A percentile compares a stretch with the other conserved stretches of the same genome.
Evolutionary conservation across 2,888 invertebrate genomes (phyloP).

Genomic region (Caenorhabditis parvicauda): DNA sequence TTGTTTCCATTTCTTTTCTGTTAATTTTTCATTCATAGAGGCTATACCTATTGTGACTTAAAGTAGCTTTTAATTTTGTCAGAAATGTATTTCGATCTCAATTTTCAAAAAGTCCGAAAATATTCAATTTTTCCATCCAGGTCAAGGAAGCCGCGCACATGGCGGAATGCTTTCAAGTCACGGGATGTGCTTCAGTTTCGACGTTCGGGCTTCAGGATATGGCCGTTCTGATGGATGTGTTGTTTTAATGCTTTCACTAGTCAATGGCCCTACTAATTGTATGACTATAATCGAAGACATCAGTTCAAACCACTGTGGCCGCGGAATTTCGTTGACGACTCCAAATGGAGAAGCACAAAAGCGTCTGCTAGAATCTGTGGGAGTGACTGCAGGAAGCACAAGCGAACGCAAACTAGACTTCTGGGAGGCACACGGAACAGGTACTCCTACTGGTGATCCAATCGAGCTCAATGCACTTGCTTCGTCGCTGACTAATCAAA

Average conservation of each 20-base stretch:
- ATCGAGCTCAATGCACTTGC: conserved; percentile 56
- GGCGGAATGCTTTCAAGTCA: conserved; percentile 60
- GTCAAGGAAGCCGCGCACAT: conserved; percentile 49
- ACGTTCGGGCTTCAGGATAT: conserved; percentile 62
- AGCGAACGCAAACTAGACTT: conserved; percentile 37
- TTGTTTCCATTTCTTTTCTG: too few species aligned
- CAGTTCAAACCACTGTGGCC: conserved; percentile 62
- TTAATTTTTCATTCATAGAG: too few species aligned
- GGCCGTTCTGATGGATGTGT: conserved; percentile 63
- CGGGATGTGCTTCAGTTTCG: conserved; percentile 62
- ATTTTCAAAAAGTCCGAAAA: background rate
- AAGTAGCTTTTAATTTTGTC: too few species aligned
- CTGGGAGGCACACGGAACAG: conserved; percentile 63
- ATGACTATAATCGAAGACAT: conserved; percentile 38
- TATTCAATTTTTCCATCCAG: conserved; percentile 6
- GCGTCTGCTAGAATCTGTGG: conserved; percentile 33
- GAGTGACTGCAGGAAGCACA: conserved; percentile 14
- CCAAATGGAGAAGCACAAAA: conserved; percentile 57
- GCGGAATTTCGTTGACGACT: conserved; percentile 59
- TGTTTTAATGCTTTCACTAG: conserved; percentile 58
- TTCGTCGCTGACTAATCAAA: conserved; percentile 27
- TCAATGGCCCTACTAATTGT: conserved; percentile 23
- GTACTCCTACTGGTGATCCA: conserved; percentile 62
- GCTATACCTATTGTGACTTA: too few species aligned
- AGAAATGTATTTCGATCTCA: too few species aligned